phyloP scores from a whole-genome alignment of 2,888 invertebrate species.

The Caenorhabditis wallacei region DNA sequence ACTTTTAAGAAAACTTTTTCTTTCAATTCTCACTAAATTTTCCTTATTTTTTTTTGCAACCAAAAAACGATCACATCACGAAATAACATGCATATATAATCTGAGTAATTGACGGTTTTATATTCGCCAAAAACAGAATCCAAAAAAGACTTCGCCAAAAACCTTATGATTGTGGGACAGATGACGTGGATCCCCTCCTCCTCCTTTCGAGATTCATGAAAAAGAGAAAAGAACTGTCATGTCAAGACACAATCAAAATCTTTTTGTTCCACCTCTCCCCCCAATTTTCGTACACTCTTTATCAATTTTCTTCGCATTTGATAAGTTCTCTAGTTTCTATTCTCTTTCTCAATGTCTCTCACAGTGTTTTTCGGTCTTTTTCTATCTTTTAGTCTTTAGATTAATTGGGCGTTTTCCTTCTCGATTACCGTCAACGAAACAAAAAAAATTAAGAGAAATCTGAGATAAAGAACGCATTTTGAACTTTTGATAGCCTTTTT shows the following conservation, averaged over 20 bases:
- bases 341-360: slow-evolving; percentile 18
- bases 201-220: neutral
- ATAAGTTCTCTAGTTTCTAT: slow-evolving; percentile 32
- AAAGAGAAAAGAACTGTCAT: neutral
- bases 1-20: slow-evolving; percentile 17
- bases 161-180: slow-evolving; percentile 35
- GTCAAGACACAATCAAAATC: slow-evolving; percentile 19
- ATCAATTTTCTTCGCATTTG: slow-evolving; percentile 14
- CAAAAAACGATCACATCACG: neutral
- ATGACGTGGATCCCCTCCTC: slow-evolving; percentile 31
- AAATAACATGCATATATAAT: slow-evolving; percentile 6
- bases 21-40: neutral
- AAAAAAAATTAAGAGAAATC: slow-evolving; percentile 14
- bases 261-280: slow-evolving; percentile 1
- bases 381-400: slow-evolving; percentile 24
- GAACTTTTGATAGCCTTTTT: neutral
- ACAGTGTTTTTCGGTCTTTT: slow-evolving; percentile 32
- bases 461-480: neutral
- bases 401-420: slow-evolving; percentile 35
- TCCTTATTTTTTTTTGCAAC: neutral
- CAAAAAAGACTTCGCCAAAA: slow-evolving; percentile 4
- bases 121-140: slow-evolving; percentile 12
- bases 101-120: slow-evolving; percentile 8
- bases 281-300: slow-evolving; percentile 17
- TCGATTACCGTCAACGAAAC: neutral